Evolutionary conservation across 1,140 invertebrate species (phyloP).

Genomic region (Rhizoglyphus robini): DNA sequence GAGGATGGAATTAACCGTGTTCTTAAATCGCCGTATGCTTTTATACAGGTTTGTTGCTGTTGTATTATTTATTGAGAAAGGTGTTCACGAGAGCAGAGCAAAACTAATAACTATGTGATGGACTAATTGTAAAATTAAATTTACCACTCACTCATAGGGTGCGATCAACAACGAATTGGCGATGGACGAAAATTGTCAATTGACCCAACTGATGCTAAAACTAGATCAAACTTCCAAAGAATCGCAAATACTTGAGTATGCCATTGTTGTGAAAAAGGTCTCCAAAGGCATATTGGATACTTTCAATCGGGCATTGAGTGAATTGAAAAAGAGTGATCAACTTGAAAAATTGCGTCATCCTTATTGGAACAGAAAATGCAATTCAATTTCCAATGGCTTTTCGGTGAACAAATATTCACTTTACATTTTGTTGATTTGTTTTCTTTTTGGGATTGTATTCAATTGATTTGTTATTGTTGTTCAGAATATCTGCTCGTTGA

Average conservation of each 20-base stretch:
- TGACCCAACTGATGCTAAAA: neutral
- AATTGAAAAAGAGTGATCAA: neutral
- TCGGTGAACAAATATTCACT: too few species aligned
- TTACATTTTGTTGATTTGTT: too few species aligned
- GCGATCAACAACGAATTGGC: constrained; percentile 7
- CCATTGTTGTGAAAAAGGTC: neutral
- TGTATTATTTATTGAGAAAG: too few species aligned
- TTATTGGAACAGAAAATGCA: constrained; percentile 16
- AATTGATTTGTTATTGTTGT: too few species aligned
- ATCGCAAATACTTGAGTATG: neutral
- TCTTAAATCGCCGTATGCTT: neutral
- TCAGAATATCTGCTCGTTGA: too few species aligned
- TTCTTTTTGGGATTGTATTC: too few species aligned
- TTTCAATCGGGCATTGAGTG: neutral
- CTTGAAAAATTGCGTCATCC: neutral
- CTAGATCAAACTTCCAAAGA: neutral
- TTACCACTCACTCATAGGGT: too few species aligned
- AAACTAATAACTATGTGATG: too few species aligned
- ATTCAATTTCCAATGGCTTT: too few species aligned
- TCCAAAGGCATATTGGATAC: neutral
- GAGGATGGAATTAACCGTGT: neutral
- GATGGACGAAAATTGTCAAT: constrained; percentile 3
- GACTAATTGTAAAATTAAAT: too few species aligned
- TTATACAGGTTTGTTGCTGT: constrained; percentile 2
- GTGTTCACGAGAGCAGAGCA: too few species aligned